Percentiles rank a stretch among this genome's conserved stretches.
Conservation (phyloP, 2,113 vertebrate genomes). For the Pogonocichla stellata region DNA sequence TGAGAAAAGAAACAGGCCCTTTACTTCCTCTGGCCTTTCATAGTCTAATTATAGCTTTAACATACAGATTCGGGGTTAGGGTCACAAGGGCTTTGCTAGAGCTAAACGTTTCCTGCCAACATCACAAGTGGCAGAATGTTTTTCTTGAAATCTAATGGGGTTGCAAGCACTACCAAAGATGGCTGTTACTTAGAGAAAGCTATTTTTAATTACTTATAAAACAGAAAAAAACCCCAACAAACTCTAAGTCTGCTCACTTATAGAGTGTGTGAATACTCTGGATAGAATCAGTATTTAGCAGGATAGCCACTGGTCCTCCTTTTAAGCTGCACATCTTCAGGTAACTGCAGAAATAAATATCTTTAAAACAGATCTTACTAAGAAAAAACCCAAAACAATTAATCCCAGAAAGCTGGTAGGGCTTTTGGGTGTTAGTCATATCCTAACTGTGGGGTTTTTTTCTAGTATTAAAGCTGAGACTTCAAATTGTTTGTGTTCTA, state of each 20-base stretch:
- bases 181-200: background rate
- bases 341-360: background rate
- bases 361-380: background rate
- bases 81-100: background rate
- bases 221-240: background rate
- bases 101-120: background rate
- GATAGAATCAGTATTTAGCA: background rate
- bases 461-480: background rate
- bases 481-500: background rate
- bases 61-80: background rate
- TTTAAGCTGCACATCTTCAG: background rate
- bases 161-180: background rate
- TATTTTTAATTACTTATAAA: background rate
- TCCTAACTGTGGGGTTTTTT: background rate
- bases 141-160: background rate
- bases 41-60: background rate
- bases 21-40: background rate
- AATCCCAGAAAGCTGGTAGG: background rate
- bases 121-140: background rate
- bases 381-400: background rate
- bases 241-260: background rate
- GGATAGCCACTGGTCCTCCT: background rate
- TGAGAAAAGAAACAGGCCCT: background rate
- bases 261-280: background rate
- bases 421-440: background rate